These are phyloP conservation scores for Lithosia quadra DNA, from an alignment of 2,888 invertebrate genomes.

Conservation along the genomic window DNA sequence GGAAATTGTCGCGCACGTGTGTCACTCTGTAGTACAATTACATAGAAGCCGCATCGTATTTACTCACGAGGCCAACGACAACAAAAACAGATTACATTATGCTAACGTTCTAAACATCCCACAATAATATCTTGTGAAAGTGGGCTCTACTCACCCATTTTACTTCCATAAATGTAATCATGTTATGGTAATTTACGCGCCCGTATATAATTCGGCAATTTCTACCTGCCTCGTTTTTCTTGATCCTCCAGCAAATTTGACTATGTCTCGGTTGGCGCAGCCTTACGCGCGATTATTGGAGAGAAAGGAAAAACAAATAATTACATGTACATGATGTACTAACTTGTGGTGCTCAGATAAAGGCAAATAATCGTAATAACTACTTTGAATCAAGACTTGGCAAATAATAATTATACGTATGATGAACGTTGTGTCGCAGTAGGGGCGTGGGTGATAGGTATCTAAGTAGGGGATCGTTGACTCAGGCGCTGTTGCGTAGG, in stretches of 20 bases:
- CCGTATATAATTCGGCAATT: background rate
- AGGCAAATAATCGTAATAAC: background rate
- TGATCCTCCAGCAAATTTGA: background rate
- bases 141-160: constrained; percentile 27
- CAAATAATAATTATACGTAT: constrained; percentile 19
- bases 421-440: constrained; percentile 51
- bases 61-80: constrained; percentile 60
- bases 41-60: constrained; percentile 46
- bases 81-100: constrained; percentile 58
- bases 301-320: background rate
- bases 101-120: constrained; percentile 36
- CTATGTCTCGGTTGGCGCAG: background rate
- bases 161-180: constrained; percentile 24
- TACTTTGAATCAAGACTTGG: background rate
- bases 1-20: constrained; percentile 69
- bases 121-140: constrained; percentile 37
- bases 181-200: constrained; percentile 24
- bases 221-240: background rate
- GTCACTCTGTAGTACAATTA: constrained; percentile 47
- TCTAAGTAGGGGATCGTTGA: constrained; percentile 63
- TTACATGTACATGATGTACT: background rate
- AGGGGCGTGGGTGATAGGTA: constrained; percentile 50
- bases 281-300: background rate
- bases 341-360: background rate
- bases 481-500: constrained; percentile 63